Base-by-base conservation (phyloP, 2,888 invertebrate genomes). In the Eupithecia subumbrata region DNA sequence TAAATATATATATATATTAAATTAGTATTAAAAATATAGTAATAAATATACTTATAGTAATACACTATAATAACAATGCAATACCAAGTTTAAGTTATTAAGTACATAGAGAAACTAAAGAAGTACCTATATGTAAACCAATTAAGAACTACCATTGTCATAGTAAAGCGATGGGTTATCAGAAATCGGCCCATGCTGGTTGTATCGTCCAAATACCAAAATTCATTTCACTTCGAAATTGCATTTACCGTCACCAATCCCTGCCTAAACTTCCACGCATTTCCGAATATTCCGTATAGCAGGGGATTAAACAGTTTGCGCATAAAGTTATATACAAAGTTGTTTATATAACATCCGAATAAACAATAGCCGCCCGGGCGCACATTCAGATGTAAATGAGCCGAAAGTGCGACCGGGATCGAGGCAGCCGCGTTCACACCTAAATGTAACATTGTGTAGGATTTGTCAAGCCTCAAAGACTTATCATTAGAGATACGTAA, bases 341-440 rank as follows among this genome's bases (percentile, higher is more conserved):
- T 60, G 60, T 60, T 60, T 60, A 74, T 73, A 72, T 79, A 78
- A 72, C 75, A 71, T 71, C 71, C 75, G 73, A 71, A 75, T 76
- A 78, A 75, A 78, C 78, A 78, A 78, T 72, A 48, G 74, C 64
- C 52, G 64, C 64, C 72, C 70, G 76, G 75, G 66, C 56, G 71
- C 56, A 74, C 73, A 78, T 78, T 78, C 73, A 76, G 30, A 78
- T 78, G 78, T 76, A 78, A 78, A 78, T 78, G 75, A 75, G 67
- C 73, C 76, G 66, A 75, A 78, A 76, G 76, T 75, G 76, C 69
- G 72, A 72, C 73, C 56, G 60, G 71, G 43, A 63, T 67, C 37
- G 56, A 73, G 71, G 75, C 22, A 43, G 40, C 11, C 12, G 12
- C 37, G 5, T 11, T 75, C 22, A 73, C 76, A 78, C 76, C 67